These are phyloP conservation scores for Rousettus leschenaultii DNA, from an alignment of 2,113 vertebrate species.

Conservation along the genomic window DNA sequence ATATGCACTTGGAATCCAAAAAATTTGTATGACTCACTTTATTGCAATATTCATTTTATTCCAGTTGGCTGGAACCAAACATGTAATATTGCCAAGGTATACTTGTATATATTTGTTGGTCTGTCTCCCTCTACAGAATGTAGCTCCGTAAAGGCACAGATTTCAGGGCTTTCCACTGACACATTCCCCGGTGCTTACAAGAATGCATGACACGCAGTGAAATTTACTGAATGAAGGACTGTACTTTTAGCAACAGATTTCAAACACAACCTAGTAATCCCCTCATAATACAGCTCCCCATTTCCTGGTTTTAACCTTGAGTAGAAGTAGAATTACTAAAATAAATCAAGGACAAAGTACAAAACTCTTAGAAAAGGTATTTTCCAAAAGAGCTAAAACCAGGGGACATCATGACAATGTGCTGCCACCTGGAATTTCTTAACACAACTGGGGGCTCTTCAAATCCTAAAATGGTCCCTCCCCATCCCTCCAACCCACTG, in stretches of 20 bases:
- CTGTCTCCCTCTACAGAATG: not conserved
- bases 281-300: not conserved
- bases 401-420: not conserved
- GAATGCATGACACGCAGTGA: fast-evolving
- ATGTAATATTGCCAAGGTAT: not conserved
- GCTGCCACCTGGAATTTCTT: not conserved
- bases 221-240: not conserved
- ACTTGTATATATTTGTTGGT: too few relatives aligned
- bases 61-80: not conserved
- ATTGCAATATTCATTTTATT: not conserved
- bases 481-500: too few relatives aligned
- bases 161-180: not conserved
- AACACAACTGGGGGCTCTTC: not conserved
- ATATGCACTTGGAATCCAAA: not conserved
- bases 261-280: not conserved
- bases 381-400: not conserved
- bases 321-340: not conserved
- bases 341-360: not conserved
- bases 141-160: fast-evolving
- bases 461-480: not conserved
- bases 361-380: not conserved
- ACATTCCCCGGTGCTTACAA: not conserved
- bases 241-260: not conserved
- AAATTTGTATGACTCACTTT: not conserved
- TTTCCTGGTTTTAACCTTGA: not conserved